Conservation (phyloP, 35 echinoderm and acorn worm genomes). For the Lytechinus variegatus region DNA sequence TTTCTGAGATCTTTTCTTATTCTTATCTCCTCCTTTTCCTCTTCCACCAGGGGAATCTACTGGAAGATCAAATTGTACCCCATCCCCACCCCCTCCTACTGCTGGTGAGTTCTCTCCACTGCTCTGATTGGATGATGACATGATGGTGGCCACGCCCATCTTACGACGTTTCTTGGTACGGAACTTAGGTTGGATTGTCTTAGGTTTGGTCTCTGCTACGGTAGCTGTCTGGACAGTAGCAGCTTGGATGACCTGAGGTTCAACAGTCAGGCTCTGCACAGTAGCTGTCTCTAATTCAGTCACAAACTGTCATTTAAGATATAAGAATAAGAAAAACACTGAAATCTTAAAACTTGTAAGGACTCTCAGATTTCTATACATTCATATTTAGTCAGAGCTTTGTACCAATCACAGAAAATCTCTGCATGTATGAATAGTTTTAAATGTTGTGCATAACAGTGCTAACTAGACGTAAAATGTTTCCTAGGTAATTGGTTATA, state of each 20-base stretch:
- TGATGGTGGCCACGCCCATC: constrained; percentile 61
- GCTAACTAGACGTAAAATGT: too few species aligned
- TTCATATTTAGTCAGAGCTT: too few species aligned
- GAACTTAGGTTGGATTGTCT: constrained; percentile 76
- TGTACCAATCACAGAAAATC: too few species aligned
- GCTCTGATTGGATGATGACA: constrained; percentile 20
- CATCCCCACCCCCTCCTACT: constrained; percentile 21
- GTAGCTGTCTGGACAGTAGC: constrained; percentile 25
- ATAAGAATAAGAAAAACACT: neutral
- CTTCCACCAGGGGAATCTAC: constrained; percentile 39
- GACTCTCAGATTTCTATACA: too few species aligned
- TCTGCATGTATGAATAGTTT: too few species aligned
- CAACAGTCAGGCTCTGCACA: neutral
- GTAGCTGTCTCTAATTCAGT: constrained; percentile 33
- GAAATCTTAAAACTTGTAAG: neutral
- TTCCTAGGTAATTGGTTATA: too few species aligned
- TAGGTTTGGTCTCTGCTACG: constrained; percentile 51
- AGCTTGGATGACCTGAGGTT: constrained; percentile 25
- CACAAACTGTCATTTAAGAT: neutral
- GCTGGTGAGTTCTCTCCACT: constrained; percentile 2
- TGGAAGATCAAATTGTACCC: constrained; percentile 51
- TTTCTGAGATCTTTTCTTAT: constrained; percentile 79
- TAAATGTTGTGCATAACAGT: too few species aligned
- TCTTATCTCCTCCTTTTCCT: constrained; percentile 64
- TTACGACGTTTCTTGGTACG: constrained; percentile 79